These are phyloP conservation scores for Tragopan temminckii DNA, from an alignment of 2,797 vertebrate genomes.

Conservation along the genomic window DNA sequence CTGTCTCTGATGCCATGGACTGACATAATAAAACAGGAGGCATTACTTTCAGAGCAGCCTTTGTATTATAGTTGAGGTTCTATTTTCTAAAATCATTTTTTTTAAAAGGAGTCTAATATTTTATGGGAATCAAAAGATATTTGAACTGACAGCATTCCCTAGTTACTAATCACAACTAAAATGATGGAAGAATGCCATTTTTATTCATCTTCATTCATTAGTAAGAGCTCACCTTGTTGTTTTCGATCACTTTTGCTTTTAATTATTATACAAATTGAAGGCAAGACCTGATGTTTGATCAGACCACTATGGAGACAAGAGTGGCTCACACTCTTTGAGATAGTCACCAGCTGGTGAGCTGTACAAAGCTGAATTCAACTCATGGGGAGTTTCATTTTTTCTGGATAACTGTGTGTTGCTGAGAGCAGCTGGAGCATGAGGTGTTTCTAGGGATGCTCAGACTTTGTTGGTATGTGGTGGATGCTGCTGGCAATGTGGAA, in stretches of 20 bases:
- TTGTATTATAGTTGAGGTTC: no score
- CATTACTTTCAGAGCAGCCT: no score
- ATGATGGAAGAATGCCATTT: background rate
- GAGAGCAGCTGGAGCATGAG: background rate
- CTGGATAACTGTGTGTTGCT: background rate
- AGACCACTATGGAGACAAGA: background rate
- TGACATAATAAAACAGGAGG: no score
- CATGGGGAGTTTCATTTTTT: background rate
- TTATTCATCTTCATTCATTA: background rate
- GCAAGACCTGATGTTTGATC: background rate
- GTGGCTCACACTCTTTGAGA: background rate
- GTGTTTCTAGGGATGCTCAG: background rate
- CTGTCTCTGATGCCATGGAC: no score
- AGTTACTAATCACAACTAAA: background rate
- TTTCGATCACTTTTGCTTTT: background rate
- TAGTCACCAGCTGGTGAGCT: background rate
- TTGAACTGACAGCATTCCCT: background rate
- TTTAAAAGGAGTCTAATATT: background rate
- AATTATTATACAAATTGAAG: accelerated
- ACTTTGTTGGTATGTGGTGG: background rate
- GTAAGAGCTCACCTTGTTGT: background rate
- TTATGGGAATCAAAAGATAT: background rate
- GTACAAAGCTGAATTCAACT: background rate
- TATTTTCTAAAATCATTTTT: no score
- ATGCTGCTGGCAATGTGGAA: background rate